phyloP scores from a whole-genome alignment of 2,888 invertebrate genomes.

The Drosophila percnosoma region DNA sequence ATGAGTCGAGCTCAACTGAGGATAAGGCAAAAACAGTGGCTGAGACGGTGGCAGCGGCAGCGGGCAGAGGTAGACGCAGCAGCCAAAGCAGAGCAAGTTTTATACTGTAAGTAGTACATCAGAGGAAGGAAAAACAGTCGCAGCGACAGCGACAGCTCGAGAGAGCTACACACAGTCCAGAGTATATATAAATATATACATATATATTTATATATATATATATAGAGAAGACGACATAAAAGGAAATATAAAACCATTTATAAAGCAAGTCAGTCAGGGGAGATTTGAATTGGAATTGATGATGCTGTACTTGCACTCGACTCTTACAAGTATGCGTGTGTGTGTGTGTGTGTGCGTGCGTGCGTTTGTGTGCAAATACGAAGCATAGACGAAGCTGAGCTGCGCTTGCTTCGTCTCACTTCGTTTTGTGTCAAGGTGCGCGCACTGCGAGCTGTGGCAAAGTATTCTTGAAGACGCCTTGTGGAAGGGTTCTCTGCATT shows the following conservation, averaged over 20 bases:
- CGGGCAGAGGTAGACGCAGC: slow-evolving; percentile 13
- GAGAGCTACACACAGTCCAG: slow-evolving; percentile 11
- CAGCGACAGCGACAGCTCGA: slow-evolving; percentile 20
- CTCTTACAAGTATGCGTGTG: slow-evolving; percentile 44
- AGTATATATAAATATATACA: not conserved
- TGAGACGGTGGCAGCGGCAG: not conserved
- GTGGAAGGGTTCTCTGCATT: slow-evolving; percentile 64
- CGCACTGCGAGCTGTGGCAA: slow-evolving; percentile 12
- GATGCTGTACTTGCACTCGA: slow-evolving; percentile 76
- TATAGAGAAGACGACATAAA: slow-evolving; percentile 63
- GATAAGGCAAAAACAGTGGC: slow-evolving; percentile 15
- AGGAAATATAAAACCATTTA: slow-evolving; percentile 81
- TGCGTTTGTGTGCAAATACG: slow-evolving; percentile 34
- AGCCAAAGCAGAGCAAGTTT: slow-evolving; percentile 48
- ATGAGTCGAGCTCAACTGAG: slow-evolving; percentile 8
- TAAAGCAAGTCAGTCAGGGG: slow-evolving; percentile 80
- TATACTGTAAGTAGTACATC: slow-evolving; percentile 46
- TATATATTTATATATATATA: not conserved
- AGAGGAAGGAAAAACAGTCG: slow-evolving; percentile 16
- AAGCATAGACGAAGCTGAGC: slow-evolving; percentile 70
- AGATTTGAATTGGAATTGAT: slow-evolving; percentile 80
- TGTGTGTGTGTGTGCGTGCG: slow-evolving; percentile 9
- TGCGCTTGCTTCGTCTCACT: slow-evolving; percentile 35
- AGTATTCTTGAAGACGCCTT: slow-evolving; percentile 67
- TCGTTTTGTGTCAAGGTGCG: slow-evolving; percentile 73